Percentiles rank a stretch among this genome's conserved stretches.
Conservation (phyloP, 2,888 invertebrate species). For the Meloe dianella region DNA sequence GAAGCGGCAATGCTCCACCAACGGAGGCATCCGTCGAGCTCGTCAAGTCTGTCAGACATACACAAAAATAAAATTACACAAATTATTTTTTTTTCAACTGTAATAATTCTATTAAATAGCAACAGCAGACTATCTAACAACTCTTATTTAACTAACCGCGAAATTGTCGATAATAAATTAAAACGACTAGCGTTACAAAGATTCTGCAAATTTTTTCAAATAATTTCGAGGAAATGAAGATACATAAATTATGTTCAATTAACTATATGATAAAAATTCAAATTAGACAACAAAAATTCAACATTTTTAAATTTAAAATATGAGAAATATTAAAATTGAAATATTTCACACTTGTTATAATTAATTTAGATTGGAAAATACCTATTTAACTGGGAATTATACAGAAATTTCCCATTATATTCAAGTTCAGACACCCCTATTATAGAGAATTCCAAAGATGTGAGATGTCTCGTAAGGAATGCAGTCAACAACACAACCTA, state of each 20-base stretch:
- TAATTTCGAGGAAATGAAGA: constrained; percentile 2
- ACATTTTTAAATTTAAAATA: background rate
- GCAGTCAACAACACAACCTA: background rate
- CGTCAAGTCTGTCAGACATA: constrained; percentile 42
- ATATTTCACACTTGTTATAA: background rate
- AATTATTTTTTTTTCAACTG: too few relatives aligned
- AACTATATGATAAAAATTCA: constrained; percentile 2
- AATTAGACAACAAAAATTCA: background rate
- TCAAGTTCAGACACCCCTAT: constrained; percentile 6
- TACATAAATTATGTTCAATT: constrained; percentile 1
- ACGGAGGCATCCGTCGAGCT: constrained; percentile 60
- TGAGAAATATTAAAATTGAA: background rate
- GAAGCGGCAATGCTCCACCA: constrained; percentile 56
- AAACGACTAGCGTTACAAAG: constrained; percentile 13
- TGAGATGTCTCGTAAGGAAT: background rate
- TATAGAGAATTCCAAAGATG: background rate
- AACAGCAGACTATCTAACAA: background rate
- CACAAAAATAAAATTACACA: constrained; percentile 14
- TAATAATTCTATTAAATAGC: background rate
- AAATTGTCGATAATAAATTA: constrained; percentile 11
- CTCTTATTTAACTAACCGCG: background rate
- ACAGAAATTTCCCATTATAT: background rate
- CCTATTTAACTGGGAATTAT: background rate
- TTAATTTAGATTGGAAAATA: background rate
- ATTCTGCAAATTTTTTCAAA: constrained; percentile 9